phyloP scores from a whole-genome alignment of 2,888 invertebrate genomes.

The Drosophila glabriapex region DNA sequence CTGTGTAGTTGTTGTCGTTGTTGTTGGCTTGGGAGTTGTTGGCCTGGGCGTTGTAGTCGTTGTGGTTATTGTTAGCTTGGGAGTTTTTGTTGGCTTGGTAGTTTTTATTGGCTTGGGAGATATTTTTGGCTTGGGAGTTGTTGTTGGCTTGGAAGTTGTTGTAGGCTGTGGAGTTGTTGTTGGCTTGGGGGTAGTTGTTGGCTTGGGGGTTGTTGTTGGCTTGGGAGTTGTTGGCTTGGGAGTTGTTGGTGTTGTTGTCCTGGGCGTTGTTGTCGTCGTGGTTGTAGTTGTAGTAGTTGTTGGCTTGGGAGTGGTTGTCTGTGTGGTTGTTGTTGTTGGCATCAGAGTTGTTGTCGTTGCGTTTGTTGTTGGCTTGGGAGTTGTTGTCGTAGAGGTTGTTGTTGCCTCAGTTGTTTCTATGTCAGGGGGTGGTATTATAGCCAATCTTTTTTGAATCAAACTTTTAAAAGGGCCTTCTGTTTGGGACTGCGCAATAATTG shows the following conservation, averaged over 20 bases:
- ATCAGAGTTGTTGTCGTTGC: not conserved
- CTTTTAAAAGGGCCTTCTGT: rapidly evolving
- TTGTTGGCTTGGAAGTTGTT: slow-evolving; percentile 2
- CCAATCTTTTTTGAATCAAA: not conserved
- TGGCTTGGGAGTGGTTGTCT: slow-evolving; percentile 9
- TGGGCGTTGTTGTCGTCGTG: not conserved
- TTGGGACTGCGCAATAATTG: too few relatives aligned
- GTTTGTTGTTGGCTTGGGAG: not conserved
- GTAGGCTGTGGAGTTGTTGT: not conserved
- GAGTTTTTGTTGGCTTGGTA: not conserved
- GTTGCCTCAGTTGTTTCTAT: slow-evolving; percentile 5
- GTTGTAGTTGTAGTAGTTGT: not conserved
- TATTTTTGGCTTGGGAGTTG: not conserved
- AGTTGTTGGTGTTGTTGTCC: slow-evolving; percentile 5
- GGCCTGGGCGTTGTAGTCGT: slow-evolving; percentile 4
- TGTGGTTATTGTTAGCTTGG: slow-evolving; percentile 6
- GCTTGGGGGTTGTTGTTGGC: not conserved
- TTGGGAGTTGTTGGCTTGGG: not conserved
- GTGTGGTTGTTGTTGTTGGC: slow-evolving; percentile 1
- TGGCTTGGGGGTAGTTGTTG: not conserved
- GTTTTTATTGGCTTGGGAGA: slow-evolving; percentile 7
- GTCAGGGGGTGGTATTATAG: not conserved
- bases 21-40: not conserved
- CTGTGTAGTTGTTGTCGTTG: not conserved
- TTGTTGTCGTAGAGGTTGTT: not conserved